Evolutionary conservation across 2,888 invertebrate genomes (phyloP).

Genomic region (Leptinotarsa juncta): DNA sequence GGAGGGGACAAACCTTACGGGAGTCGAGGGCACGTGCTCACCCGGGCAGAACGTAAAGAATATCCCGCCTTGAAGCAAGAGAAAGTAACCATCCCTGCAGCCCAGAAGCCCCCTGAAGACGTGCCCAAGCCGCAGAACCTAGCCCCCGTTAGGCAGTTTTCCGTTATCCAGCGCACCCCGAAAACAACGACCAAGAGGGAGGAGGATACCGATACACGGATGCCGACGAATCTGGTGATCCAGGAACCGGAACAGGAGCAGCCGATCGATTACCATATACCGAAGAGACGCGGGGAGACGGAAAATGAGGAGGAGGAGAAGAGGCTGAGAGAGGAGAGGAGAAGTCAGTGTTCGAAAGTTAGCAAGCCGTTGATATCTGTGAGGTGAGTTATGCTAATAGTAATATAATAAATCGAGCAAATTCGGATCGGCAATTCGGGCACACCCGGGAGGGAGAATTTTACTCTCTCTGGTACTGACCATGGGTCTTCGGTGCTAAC

Average conservation of each 20-base stretch:
- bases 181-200: conserved; percentile 69
- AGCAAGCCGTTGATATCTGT: conserved; percentile 72
- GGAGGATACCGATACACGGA: conserved; percentile 58
- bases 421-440: too few relatives aligned
- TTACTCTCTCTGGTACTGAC: too few relatives aligned
- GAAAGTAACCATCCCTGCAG: conserved; percentile 73
- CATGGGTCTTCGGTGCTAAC: too few relatives aligned
- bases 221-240: conserved; percentile 49
- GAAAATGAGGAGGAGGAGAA: conserved; percentile 78
- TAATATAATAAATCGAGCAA: too few relatives aligned
- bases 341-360: conserved; percentile 77
- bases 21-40: conserved; percentile 76
- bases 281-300: conserved; percentile 79
- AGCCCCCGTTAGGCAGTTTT: conserved; percentile 62
- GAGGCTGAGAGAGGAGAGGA: conserved; percentile 75
- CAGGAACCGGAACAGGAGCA: conserved; percentile 72
- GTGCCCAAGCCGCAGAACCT: conserved; percentile 58
- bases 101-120: conserved; percentile 70
- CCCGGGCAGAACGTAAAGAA: conserved; percentile 79
- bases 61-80: conserved; percentile 73
- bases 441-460: too few relatives aligned
- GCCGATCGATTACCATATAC: conserved; percentile 89
- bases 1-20: conserved; percentile 86
- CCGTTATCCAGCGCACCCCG: conserved; percentile 66
- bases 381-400: conserved; percentile 54